Evolutionary conservation across 2,797 vertebrate species (phyloP).

Genomic region (Scarus forsteni): DNA sequence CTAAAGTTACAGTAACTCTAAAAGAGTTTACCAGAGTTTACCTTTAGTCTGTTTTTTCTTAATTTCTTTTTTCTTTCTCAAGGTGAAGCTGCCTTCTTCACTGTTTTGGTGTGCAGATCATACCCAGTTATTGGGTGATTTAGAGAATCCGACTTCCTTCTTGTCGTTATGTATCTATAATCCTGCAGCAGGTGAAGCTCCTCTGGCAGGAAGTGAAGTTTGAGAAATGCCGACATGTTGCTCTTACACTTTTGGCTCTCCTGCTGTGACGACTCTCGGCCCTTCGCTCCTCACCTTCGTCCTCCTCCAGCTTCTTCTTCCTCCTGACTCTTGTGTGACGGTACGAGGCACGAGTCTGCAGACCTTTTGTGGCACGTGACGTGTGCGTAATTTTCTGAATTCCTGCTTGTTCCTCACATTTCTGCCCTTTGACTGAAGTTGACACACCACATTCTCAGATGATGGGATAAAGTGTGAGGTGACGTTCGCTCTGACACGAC

Average conservation of each 20-base stretch:
- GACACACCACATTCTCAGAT: constrained; percentile 38
- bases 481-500: not conserved
- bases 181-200: constrained; percentile 9
- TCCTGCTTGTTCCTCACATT: not conserved
- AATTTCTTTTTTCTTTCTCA: too few species aligned
- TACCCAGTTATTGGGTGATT: not conserved
- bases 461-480: not conserved
- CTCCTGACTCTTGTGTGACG: not conserved
- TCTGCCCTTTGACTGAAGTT: constrained; percentile 9
- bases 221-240: too few species aligned
- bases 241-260: too few species aligned
- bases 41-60: too few species aligned
- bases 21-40: too few species aligned
- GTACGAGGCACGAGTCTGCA: not conserved
- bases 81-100: not conserved
- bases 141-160: not conserved
- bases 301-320: not conserved
- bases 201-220: too few species aligned
- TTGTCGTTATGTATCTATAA: not conserved
- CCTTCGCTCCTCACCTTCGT: not conserved
- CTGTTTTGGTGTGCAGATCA: not conserved
- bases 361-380: constrained; percentile 5
- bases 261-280: not conserved
- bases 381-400: constrained; percentile 18
- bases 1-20: too few species aligned